A percentile compares a stretch with the other conserved stretches of the same genome.
Conservation (phyloP, 2,797 vertebrate genomes). For the Ataeniobius toweri region DNA sequence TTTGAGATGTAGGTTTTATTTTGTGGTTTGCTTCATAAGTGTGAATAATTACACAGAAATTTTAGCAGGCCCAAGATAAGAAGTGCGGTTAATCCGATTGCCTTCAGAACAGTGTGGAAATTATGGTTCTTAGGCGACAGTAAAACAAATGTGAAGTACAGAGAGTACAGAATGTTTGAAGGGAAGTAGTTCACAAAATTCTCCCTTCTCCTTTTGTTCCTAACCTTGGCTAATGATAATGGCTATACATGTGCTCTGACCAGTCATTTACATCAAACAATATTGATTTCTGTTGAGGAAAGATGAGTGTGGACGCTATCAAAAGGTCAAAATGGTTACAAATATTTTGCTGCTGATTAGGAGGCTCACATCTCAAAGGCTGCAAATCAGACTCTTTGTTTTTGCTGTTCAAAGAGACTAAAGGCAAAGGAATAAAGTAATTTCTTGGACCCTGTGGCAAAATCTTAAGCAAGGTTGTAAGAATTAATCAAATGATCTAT, state of each 20-base stretch:
- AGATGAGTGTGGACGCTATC: slow-evolving; percentile 37
- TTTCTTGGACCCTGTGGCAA: slow-evolving; percentile 51
- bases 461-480: slow-evolving; percentile 61
- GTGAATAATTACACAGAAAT: slow-evolving; percentile 77
- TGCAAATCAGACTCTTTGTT: slow-evolving; percentile 71
- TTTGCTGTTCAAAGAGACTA: slow-evolving; percentile 64
- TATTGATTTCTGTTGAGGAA: slow-evolving; percentile 42
- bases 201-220: slow-evolving; percentile 13
- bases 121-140: slow-evolving; percentile 54
- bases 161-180: slow-evolving; percentile 31
- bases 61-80: slow-evolving; percentile 70
- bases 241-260: slow-evolving; percentile 18
- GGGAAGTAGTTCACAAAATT: slow-evolving; percentile 34
- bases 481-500: slow-evolving; percentile 53
- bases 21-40: slow-evolving; percentile 65
- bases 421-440: slow-evolving; percentile 67
- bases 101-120: slow-evolving; percentile 66
- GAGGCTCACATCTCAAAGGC: slow-evolving; percentile 59
- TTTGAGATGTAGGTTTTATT: slow-evolving; percentile 64
- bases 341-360: slow-evolving; percentile 65
- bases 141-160: slow-evolving; percentile 44
- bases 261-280: slow-evolving; percentile 49
- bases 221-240: slow-evolving; percentile 53
- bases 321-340: slow-evolving; percentile 64
- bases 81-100: slow-evolving; percentile 71